phyloP scores from a whole-genome alignment of 1,140 invertebrate genomes.

The Macrocentrus cingulum region DNA sequence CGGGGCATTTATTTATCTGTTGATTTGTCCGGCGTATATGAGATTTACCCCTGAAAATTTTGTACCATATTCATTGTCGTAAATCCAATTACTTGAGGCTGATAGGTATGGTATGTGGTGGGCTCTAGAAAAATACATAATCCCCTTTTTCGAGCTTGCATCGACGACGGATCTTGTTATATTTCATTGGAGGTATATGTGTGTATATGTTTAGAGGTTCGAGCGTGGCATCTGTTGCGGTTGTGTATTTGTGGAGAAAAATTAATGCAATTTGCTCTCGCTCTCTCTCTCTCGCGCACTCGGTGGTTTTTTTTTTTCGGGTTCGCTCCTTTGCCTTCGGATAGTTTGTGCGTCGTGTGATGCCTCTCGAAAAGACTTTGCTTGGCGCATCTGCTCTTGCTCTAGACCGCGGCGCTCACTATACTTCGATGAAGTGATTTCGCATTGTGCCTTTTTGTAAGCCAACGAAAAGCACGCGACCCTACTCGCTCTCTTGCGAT shows the following conservation, averaged over 20 bases:
- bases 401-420: neutral
- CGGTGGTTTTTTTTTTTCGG: neutral
- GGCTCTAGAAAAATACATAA: neutral
- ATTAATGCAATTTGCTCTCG: conserved; percentile 27
- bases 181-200: neutral
- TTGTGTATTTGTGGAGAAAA: conserved; percentile 20
- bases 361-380: neutral
- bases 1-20: too few species aligned
- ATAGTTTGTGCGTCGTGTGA: conserved; percentile 12
- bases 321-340: conserved; percentile 2
- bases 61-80: neutral
- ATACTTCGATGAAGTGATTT: conserved; percentile 46
- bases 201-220: conserved; percentile 3
- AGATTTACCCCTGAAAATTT: neutral
- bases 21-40: too few species aligned
- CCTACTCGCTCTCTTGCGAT: conserved; percentile 4
- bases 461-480: neutral
- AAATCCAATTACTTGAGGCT: conserved; percentile 2
- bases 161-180: too few species aligned
- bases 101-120: neutral
- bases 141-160: too few species aligned
- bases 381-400: conserved; percentile 41
- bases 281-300: neutral
- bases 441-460: conserved; percentile 32
- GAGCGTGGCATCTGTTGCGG: conserved; percentile 17